Percentiles rank a stretch among this genome's conserved stretches.
Conservation (phyloP, 2,888 invertebrate genomes). For the Peribatodes rhomboidaria region DNA sequence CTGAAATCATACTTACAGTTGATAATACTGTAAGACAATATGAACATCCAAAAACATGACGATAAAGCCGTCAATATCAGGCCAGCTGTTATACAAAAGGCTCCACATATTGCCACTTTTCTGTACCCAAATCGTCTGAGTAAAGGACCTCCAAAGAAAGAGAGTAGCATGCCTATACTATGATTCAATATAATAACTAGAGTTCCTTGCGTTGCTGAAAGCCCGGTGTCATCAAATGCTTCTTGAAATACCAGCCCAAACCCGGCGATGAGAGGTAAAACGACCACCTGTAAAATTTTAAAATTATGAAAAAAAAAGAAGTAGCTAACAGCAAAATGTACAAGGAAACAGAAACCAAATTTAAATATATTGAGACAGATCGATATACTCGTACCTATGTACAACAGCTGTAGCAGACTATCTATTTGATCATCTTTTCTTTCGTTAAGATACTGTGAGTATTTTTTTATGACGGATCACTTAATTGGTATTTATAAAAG, state of each 20-base stretch:
- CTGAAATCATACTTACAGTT: constrained; percentile 86
- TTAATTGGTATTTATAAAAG: no score
- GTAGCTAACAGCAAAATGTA: background rate
- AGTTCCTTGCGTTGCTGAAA: constrained; percentile 87
- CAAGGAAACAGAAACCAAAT: background rate
- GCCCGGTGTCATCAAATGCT: constrained; percentile 84
- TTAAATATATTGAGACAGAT: background rate
- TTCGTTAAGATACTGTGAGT: background rate
- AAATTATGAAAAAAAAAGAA: background rate
- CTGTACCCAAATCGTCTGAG: constrained; percentile 88
- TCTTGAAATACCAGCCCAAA: constrained; percentile 90
- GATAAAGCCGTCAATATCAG: constrained; percentile 87
- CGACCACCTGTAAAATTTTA: constrained; percentile 71
- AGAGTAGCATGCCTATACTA: constrained; percentile 89
- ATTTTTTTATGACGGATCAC: background rate
- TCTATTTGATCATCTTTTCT: no score
- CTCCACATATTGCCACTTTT: constrained; percentile 87
- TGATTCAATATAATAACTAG: constrained; percentile 89
- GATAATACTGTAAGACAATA: constrained; percentile 89
- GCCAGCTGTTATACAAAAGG: constrained; percentile 84
- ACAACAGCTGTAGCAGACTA: no score
- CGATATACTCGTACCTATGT: no score
- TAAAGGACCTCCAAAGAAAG: constrained; percentile 89
- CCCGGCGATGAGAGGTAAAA: constrained; percentile 87
- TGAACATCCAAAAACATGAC: constrained; percentile 84